Conservation (phyloP, 1,140 invertebrate species). For the Sipha flava region DNA sequence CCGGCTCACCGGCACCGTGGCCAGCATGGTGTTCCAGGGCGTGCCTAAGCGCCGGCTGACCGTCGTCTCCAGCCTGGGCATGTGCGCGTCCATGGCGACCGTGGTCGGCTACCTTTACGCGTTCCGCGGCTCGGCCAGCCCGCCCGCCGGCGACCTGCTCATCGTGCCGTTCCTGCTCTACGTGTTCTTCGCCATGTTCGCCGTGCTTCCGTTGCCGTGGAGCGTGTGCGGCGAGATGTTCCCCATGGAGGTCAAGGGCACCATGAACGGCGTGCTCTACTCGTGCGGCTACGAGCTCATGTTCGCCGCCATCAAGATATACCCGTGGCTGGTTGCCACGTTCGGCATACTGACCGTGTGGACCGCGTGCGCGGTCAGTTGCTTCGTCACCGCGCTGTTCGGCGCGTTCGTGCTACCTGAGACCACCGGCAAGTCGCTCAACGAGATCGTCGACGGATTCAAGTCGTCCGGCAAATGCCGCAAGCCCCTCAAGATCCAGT, state of each 20-base stretch:
- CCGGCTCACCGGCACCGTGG: background rate
- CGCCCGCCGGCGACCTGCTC: background rate
- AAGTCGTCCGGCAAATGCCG: background rate
- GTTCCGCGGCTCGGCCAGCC: background rate
- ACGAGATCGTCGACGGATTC: constrained; percentile 54
- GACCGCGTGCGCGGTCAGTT: constrained; percentile 51
- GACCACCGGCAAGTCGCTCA: constrained; percentile 65
- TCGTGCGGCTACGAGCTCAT: constrained; percentile 50
- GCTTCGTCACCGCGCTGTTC: constrained; percentile 47
- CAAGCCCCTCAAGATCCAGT: background rate
- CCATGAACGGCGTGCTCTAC: constrained; percentile 45
- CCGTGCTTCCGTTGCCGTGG: constrained; percentile 44
- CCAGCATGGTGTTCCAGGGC: background rate
- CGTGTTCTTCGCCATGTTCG: constrained; percentile 43
- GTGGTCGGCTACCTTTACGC: background rate
- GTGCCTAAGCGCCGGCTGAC: background rate
- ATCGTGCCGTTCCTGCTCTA: constrained; percentile 37
- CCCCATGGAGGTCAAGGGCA: constrained; percentile 49
- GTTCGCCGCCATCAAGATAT: constrained; percentile 50
- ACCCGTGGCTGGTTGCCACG: constrained; percentile 43
- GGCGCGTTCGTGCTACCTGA: constrained; percentile 63
- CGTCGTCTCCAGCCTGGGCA: background rate
- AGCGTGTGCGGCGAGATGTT: constrained; percentile 42
- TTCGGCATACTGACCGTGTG: constrained; percentile 50
- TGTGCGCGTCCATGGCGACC: background rate